Percentiles rank a stretch among this genome's conserved stretches.
Evolutionary conservation across 2,888 invertebrate species (phyloP).

Genomic region (Invenusta paracnida): DNA sequence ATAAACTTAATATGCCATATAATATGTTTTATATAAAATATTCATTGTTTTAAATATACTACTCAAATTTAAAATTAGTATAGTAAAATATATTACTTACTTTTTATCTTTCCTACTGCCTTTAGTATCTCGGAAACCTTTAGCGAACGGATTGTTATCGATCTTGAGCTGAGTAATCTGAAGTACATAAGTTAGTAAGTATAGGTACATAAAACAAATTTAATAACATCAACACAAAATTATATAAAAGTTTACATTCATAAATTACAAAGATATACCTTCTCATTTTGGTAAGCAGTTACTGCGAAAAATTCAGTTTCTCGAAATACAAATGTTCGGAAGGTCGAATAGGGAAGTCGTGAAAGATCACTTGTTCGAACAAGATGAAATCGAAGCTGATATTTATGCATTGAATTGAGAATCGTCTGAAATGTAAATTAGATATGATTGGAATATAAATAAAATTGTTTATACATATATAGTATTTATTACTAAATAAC

Average conservation of each 20-base stretch:
- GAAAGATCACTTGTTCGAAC: conserved; percentile 78
- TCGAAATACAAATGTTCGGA: conserved; percentile 64
- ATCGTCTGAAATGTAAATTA: conserved; percentile 58
- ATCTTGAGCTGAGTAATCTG: not conserved
- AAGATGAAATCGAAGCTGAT: conserved; percentile 80
- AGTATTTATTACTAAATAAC: too few species aligned
- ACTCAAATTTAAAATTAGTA: not conserved
- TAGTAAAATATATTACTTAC: not conserved
- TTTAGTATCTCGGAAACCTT: not conserved
- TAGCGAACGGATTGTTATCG: not conserved
- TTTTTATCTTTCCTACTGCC: not conserved
- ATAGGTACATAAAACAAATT: too few species aligned
- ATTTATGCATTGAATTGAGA: conserved; percentile 93
- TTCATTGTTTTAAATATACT: not conserved
- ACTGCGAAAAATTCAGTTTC: conserved; percentile 88
- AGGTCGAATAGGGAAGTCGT: conserved; percentile 83
- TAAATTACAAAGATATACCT: conserved; percentile 66
- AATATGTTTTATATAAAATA: too few species aligned
- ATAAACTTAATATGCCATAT: too few species aligned
- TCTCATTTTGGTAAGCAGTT: conserved; percentile 99
- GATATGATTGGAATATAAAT: too few species aligned
- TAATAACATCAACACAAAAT: not conserved
- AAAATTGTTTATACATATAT: too few species aligned
- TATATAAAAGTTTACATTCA: not conserved
- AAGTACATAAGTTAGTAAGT: too few species aligned